Conservation (phyloP, 2,113 vertebrate genomes). For the Chaenocephalus aceratus region DNA sequence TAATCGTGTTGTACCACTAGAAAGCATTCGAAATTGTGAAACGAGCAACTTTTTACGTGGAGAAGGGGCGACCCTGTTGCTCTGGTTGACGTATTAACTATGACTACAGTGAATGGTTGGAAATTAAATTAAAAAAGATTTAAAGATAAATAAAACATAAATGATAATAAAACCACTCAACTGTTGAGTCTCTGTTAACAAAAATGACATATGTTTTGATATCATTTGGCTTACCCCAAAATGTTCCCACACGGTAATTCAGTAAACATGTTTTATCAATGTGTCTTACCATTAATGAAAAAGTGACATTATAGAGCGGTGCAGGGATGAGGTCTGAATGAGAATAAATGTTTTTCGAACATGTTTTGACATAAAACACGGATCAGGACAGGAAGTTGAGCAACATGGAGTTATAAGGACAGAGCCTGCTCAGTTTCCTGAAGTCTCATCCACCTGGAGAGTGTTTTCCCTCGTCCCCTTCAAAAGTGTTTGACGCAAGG, state of each 20-base stretch:
- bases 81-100: not conserved
- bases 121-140: no score
- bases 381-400: not conserved
- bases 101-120: not conserved
- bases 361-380: not conserved
- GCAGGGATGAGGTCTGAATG: no score
- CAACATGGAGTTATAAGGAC: not conserved
- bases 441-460: conserved; percentile 15
- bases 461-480: conserved; percentile 17
- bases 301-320: no score
- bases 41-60: not conserved
- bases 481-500: conserved; percentile 25
- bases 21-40: no score
- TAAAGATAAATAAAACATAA: no score
- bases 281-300: no score
- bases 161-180: no score
- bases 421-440: conserved; percentile 18
- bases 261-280: no score
- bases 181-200: no score
- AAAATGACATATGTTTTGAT: no score
- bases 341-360: not conserved
- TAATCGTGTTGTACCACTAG: not conserved
- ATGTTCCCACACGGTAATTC: no score
- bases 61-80: not conserved
- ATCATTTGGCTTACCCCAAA: no score